phyloP scores from a whole-genome alignment of 2,797 vertebrate genomes.

The Sarcoramphus papa region DNA sequence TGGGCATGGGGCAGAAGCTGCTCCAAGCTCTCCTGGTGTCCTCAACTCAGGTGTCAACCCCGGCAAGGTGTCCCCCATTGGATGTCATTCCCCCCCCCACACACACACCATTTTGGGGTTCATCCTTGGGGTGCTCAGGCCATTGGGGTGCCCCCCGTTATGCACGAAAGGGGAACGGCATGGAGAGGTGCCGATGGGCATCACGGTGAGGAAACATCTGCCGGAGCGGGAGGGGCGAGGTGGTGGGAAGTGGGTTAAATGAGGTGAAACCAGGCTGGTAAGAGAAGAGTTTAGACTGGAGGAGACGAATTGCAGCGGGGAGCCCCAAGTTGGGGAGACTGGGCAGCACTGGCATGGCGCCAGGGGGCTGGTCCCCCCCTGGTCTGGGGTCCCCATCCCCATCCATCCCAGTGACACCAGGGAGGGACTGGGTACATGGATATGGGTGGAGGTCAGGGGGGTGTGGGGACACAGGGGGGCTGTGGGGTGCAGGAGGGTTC shows the following conservation, averaged over 20 bases:
- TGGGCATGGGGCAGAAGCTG: background rate
- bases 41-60: background rate
- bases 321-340: fast-evolving
- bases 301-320: background rate
- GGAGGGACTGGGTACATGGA: background rate
- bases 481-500: no score
- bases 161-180: no score
- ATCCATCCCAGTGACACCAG: background rate
- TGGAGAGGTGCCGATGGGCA: background rate
- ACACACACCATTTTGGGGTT: background rate
- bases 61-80: background rate
- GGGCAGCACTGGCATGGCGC: background rate
- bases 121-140: background rate
- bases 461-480: background rate
- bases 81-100: no score
- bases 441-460: background rate
- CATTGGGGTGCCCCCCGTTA: no score
- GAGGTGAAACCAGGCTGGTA: background rate
- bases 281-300: background rate
- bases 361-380: no score
- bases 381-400: background rate
- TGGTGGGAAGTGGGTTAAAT: background rate
- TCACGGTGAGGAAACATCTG: fast-evolving
- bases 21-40: background rate
- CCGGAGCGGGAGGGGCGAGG: background rate